Evolutionary conservation across 2,113 vertebrate species (phyloP), one percentile per base, ranked within the genome.

Genomic region (Burhinus oedicnemus): DNA sequence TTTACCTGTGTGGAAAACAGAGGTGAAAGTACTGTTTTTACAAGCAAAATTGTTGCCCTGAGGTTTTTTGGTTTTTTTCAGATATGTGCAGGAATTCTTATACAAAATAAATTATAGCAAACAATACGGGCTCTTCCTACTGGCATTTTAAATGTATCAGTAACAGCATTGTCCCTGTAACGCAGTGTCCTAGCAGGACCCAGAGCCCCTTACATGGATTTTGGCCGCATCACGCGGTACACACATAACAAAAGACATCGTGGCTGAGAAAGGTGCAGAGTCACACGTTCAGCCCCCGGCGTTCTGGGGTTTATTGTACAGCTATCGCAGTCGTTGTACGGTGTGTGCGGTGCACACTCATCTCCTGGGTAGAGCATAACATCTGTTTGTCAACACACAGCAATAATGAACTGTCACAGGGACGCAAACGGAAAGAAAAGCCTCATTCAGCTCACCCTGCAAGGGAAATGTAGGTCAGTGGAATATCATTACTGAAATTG

Each of bases 401-500:
- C 72, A 87, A 57, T 89, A 82, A 87, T 7, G 51, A 91, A 87
- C 23, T 77, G 81, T 69, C 84, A 74, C 44, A 17, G 5, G 68
- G 72, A 52, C 40, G 82, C n/a, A 66, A 90, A 60, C 0, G 11
- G 87, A 58, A 85, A 65, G 76, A 91, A 85, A 87, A 95, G 29
- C 20, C 22, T 91, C 65, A n/a, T 85, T 69, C 96, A 96, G 64
- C 68, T 94, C 83, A 38, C 17, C 27, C 51, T 83, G 88, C 34
- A 51, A 72, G 44, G 11, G 32, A 79, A 93, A 97, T 93, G 70
- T 96, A 96, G 96, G 96, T 95, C 85, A 92, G 36, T 91, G 40
- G 82, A 95, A 97, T 96, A 96, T 91, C 45, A 89, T 96, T 96
- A 89, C 38, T 89, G 71, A 94, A 95, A 89, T 4, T 78, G 47